Evolutionary conservation across 2,888 invertebrate genomes (phyloP), one percentile per base, ranked within the genome.

Genomic region (Cyclophora punctaria): DNA sequence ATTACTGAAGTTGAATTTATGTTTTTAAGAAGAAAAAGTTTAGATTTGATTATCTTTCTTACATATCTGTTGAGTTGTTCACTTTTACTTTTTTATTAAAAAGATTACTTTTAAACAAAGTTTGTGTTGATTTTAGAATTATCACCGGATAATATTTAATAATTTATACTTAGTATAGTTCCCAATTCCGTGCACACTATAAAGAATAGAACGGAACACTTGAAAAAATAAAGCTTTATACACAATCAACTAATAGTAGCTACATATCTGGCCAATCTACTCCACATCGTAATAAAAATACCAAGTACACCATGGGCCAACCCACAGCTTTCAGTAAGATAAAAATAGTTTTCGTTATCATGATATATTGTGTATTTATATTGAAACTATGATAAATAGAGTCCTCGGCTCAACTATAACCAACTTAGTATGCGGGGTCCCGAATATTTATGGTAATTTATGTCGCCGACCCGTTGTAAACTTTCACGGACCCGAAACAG

Each of bases 381-480:
- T 37, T 37, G 37, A 37, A 37, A 37, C 37, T 53, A 55, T 56
- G 60, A 62, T 64, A 63, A 60, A 58, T 59, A 56, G 56, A 45
- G 43, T 20, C 41, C 61, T 57, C 52, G 53, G 58, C 57, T 55
- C 63, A 70, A 71, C 68, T 66, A 62, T 55, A 44, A 34, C 35
- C 59, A 64, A 64, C 72, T 73, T 72, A 66, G 71, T 71, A 73
- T 69, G 71, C 73, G 62, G 63, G 62, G 62, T 60, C 59, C 55
- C 60, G 63, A 60, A 70, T 75, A 74, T 77, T 73, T 78, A 78
- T 78, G 78, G 75, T 71, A 78, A 79, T 79, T 73, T 74, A 77
- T 75, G 66, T 69, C 66, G 59, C 60, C 65, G 70, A 73, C 67
- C 72, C 69, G 69, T 60, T 74, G 71, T 77, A 67, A 77, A 75